These are phyloP conservation scores for Nannospalax galili DNA, from an alignment of 2,113 vertebrate genomes.

Conservation along the genomic window DNA sequence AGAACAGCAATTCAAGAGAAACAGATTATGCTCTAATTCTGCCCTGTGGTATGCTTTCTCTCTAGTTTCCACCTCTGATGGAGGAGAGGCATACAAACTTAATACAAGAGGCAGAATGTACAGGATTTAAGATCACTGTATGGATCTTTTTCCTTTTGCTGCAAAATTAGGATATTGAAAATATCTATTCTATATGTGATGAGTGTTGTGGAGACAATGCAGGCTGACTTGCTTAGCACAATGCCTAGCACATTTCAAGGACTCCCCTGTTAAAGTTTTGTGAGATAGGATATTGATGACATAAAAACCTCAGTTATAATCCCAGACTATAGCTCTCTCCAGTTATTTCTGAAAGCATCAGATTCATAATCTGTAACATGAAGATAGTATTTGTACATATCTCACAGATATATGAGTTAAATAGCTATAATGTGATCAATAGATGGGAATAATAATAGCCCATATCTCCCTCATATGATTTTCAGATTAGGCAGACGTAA, in stretches of 20 bases:
- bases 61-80: not conserved
- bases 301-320: not conserved
- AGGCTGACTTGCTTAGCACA: not conserved
- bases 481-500: not conserved
- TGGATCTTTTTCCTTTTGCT: not conserved
- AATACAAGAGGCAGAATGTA: not conserved
- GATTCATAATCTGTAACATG: not conserved
- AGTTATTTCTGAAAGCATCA: not conserved
- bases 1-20: not conserved
- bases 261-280: not conserved
- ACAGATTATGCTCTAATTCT: not conserved
- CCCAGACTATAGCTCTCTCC: not conserved
- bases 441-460: not conserved
- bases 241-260: not conserved
- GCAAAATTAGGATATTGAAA: not conserved
- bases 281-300: not conserved
- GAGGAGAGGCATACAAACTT: not conserved
- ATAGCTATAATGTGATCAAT: not conserved
- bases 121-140: not conserved
- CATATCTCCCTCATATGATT: not conserved
- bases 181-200: not conserved
- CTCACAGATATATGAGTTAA: not conserved
- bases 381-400: not conserved
- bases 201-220: not conserved
- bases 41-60: not conserved